Base-by-base conservation (phyloP, 2,888 invertebrate species). In the Pristionchus maxplancki region DNA sequence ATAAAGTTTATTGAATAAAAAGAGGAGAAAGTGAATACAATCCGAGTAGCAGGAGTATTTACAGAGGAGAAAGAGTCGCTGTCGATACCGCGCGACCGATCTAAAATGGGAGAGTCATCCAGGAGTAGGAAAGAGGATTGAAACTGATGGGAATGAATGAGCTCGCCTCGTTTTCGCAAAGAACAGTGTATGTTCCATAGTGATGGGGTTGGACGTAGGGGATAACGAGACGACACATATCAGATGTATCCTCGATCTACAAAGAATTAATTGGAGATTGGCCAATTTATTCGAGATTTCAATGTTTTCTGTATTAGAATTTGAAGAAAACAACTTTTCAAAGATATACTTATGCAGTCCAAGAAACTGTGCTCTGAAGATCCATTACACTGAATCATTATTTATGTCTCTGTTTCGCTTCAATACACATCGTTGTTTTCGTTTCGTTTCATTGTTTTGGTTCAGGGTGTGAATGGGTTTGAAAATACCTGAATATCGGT, bases 161-260 rank as follows among this genome's bases (percentile, higher is more conserved):
- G 28, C 62, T 85, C 20, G 92, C 92, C 87, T 92, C 92, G 88
- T 92, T 92, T 86, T 92, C 92, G 87, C 91, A 92, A 31, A 92
- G 89, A n/a, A 92, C 92, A 11, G 92, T 92, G 90, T 90, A 92
- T 44, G 90, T 89, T 31, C 90, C 90, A 71, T 50, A 89, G 89
- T 94, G 94, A 84, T 93, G 90, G n/a, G 93, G 93, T 53, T 92
- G 92, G 34, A 94, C 94, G 85, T 92, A 91, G 50, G 94, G 93
- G 90, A 94, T 94, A n/a, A 93, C 91, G 20, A 94, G 89, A n/a
- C 94, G 93, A 87, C 94, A 94, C 20, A 94, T 88, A 84, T 94
- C 94, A 37, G 93, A 90, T 31, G 94, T 94, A 84, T 94, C 94
- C 87, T 91, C 91, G 64, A 93, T 78, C 15, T 89, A 28, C 44